Evolutionary conservation across 92 coral and sea anemone species (phyloP).

Genomic region (Anthopleura xanthogrammica): DNA sequence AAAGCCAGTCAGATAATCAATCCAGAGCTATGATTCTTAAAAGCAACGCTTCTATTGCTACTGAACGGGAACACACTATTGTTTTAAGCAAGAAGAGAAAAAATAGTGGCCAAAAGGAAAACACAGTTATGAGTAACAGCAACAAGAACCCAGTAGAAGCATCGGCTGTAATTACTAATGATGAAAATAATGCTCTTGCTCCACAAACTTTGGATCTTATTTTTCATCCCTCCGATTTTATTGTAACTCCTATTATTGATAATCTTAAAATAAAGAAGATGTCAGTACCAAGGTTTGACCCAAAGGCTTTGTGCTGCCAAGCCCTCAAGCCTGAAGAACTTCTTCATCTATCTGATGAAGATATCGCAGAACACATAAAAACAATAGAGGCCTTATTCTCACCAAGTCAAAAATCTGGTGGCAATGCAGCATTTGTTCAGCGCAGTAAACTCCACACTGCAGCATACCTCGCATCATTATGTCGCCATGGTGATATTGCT

Average conservation of each 20-base stretch:
- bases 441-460: slow-evolving; percentile 85
- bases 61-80: neutral
- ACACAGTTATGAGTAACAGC: neutral
- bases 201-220: slow-evolving; percentile 44
- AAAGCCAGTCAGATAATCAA: neutral
- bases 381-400: slow-evolving; percentile 58
- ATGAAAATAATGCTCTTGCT: neutral
- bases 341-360: slow-evolving; percentile 58
- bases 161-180: neutral
- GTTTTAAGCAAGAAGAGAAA: neutral
- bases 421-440: slow-evolving; percentile 70
- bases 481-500: slow-evolving; percentile 83
- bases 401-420: slow-evolving; percentile 57
- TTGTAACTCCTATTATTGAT: slow-evolving; percentile 86
- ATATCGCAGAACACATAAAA: slow-evolving; percentile 60
- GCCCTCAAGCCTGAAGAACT: slow-evolving; percentile 86
- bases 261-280: slow-evolving; percentile 87
- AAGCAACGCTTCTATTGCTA: neutral
- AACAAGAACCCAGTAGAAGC: neutral
- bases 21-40: neutral
- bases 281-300: slow-evolving; percentile 80
- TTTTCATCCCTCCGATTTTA: slow-evolving; percentile 84
- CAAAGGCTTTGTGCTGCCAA: slow-evolving; percentile 82
- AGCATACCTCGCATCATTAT: slow-evolving; percentile 76
- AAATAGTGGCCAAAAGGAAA: slow-evolving; percentile 1